phyloP scores from a whole-genome alignment of 2,797 vertebrate genomes.

The Molothrus ater region DNA sequence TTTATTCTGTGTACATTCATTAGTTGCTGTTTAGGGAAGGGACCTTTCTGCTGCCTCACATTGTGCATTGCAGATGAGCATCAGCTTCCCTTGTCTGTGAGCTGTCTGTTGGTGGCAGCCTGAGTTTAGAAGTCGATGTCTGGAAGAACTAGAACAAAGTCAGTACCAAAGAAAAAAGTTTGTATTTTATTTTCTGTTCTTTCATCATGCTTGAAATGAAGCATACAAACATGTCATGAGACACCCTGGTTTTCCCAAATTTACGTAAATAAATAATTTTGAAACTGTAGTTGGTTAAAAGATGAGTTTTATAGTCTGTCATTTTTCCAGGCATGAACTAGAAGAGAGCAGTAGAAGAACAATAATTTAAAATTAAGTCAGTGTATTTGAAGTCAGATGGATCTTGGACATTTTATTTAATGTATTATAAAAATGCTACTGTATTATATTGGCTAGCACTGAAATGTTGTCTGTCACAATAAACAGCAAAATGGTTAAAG shows the following conservation, averaged over 20 bases:
- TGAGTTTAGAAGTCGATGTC: slow-evolving; percentile 57
- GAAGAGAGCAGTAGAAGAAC: background rate
- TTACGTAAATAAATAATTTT: slow-evolving; percentile 7
- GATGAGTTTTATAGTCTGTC: background rate
- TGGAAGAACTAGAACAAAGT: slow-evolving; percentile 40
- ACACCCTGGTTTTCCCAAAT: background rate
- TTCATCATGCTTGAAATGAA: slow-evolving; percentile 11
- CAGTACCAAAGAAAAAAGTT: slow-evolving; percentile 43
- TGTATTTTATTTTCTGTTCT: slow-evolving; percentile 17
- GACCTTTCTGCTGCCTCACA: background rate
- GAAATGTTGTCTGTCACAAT: background rate
- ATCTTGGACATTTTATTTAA: background rate
- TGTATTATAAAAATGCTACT: background rate
- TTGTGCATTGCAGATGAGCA: background rate
- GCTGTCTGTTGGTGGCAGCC: slow-evolving; percentile 74
- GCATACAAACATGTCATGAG: background rate
- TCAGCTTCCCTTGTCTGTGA: slow-evolving; percentile 37
- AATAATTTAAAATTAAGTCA: background rate
- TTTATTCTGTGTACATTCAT: background rate
- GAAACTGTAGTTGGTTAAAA: background rate
- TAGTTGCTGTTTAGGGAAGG: background rate
- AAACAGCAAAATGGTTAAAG: background rate
- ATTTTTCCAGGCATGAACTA: background rate
- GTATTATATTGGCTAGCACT: background rate
- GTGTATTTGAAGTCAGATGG: background rate